Base-by-base conservation (phyloP, 2,888 invertebrate species). In the Latheticus oryzae region DNA sequence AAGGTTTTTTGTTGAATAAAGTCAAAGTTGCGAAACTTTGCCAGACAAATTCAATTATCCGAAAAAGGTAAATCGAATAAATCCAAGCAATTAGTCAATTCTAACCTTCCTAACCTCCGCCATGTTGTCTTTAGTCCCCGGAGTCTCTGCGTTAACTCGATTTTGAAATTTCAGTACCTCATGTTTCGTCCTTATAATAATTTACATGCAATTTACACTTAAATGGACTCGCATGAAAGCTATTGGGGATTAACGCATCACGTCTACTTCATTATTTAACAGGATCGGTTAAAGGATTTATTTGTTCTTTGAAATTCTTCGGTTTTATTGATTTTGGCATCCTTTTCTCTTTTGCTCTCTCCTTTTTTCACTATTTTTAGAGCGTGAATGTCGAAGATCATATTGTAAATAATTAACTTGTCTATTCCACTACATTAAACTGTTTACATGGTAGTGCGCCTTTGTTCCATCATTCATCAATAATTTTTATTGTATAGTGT, bases 401-500 rank as follows among this genome's bases (percentile, higher is more conserved):
- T 24, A 33, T 47, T 33, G 16, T 47, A 47, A 47, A 47, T 47
- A 47, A 47, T 47, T 47, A 35, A 35, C 33, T 45, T 35, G 47
- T 33, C 32, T 45, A 45, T 32, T 13, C 19, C 26, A 45, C 33
- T 28, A 2, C 30, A 30, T 16, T 43, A 43, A 45, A 47, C 21
- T 47, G 47, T 47, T 47, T 47, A 47, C 12, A 33, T 11, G 17
- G 8, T 47, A 30, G 23, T 45, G 47, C 23, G 33, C 12, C 35
- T 47, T 47, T 47, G 47, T 47, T 47, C 47, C 15, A 47, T 47
- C 47, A 24, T 23, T 47, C 47, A 47, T 35, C 47, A 47, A 47
- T 23, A 47, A 47, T 47, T 47, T 47, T 35, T 33, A 47, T 47
- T 47, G 19, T 19, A 9, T 11, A 7, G n/a, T 26, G 12, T 42